Percentiles rank a stretch among this genome's conserved stretches.
phyloP scores from a whole-genome alignment of 2,888 invertebrate species.

The Petrophora chlorosata region DNA sequence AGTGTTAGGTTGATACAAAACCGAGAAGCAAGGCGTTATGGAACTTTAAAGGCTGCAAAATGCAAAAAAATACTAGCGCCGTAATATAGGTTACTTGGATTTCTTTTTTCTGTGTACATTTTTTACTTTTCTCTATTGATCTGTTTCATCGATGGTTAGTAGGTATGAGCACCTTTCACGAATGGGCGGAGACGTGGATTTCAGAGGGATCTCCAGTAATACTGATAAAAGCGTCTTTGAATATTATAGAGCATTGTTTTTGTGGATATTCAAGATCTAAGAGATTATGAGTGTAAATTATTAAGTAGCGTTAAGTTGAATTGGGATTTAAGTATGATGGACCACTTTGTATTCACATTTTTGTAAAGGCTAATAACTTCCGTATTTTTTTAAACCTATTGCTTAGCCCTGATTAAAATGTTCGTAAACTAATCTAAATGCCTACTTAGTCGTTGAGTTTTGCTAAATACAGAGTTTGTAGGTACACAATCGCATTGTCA shows the following conservation, averaged over 20 bases:
- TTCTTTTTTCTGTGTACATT: neutral
- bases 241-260: conserved; percentile 29
- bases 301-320: conserved; percentile 11
- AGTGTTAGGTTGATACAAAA: too few relatives aligned
- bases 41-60: too few relatives aligned
- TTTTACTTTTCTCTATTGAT: neutral
- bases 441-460: too few relatives aligned
- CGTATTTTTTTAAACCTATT: too few relatives aligned
- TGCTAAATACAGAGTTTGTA: too few relatives aligned
- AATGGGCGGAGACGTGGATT: conserved; percentile 31
- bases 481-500: too few relatives aligned
- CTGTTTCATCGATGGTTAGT: neutral
- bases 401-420: too few relatives aligned
- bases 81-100: neutral
- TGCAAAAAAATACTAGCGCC: too few relatives aligned
- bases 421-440: too few relatives aligned
- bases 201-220: conserved; percentile 32
- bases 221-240: conserved; percentile 33
- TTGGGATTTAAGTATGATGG: neutral
- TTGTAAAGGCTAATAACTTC: too few relatives aligned
- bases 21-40: too few relatives aligned
- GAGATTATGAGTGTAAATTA: conserved; percentile 16
- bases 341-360: too few relatives aligned
- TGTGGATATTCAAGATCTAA: conserved; percentile 21
- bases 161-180: conserved; percentile 20